These are phyloP conservation scores for Hirtodrosophila histrioides DNA, from an alignment of 2,888 invertebrate species.

Conservation along the genomic window DNA sequence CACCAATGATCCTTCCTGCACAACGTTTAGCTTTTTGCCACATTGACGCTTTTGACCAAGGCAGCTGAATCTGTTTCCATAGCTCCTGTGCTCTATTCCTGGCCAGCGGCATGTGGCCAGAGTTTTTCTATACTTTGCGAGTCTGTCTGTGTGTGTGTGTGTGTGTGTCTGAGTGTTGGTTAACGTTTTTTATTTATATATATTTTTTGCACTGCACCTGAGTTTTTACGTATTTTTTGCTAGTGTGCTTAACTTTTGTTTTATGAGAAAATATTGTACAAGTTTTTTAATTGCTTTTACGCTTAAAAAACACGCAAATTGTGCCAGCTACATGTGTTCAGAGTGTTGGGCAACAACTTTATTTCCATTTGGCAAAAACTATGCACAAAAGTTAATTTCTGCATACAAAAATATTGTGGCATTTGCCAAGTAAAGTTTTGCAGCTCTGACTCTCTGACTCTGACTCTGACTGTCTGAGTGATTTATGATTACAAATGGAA, in stretches of 20 bases:
- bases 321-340: conserved; percentile 25
- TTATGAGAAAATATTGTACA: conserved; percentile 71
- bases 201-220: neutral
- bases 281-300: conserved; percentile 71
- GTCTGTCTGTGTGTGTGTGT: neutral
- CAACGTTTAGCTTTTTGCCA: conserved; percentile 32
- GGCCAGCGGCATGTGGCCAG: conserved; percentile 9
- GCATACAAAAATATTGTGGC: conserved; percentile 19
- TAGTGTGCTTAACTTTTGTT: conserved; percentile 59
- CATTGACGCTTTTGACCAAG: conserved; percentile 43
- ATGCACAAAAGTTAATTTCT: conserved; percentile 42
- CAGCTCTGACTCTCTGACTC: neutral
- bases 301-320: conserved; percentile 61
- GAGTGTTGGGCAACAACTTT: conserved; percentile 52
- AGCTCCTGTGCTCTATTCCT: conserved; percentile 7
- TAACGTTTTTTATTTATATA: conserved; percentile 22
- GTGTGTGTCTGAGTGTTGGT: conserved; percentile 39
- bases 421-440: conserved; percentile 25
- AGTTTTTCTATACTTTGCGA: conserved; percentile 2
- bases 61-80: conserved; percentile 11
- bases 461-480: conserved; percentile 13
- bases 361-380: conserved; percentile 41
- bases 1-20: neutral
- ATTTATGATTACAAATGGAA: conserved; percentile 48
- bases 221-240: conserved; percentile 16